Evolutionary conservation across 2,888 invertebrate species (phyloP).

Genomic region (Aethes cnicana): DNA sequence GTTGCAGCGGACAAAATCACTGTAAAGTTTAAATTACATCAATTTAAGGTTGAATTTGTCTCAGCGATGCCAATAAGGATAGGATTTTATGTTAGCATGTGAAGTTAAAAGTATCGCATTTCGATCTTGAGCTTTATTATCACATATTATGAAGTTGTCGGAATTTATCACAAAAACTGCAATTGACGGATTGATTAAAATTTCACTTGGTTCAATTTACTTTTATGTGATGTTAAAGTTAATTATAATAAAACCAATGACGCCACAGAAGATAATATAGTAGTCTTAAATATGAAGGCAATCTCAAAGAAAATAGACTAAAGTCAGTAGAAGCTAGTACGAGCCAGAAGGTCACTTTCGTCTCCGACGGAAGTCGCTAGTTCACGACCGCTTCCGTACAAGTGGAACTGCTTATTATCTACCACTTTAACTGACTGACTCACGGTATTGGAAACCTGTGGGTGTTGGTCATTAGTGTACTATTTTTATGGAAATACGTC

Average conservation of each 20-base stretch:
- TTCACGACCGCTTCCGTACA: conserved; percentile 25
- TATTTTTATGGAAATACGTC: too few species aligned
- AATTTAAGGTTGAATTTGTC: conserved; percentile 43
- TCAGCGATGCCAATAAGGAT: conserved; percentile 31
- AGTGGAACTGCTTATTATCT: conserved; percentile 26
- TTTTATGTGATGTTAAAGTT: too few species aligned
- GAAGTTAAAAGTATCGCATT: conserved; percentile 11
- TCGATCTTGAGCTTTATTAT: conserved; percentile 45
- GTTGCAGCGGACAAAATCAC: conserved; percentile 39
- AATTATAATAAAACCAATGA: too few species aligned
- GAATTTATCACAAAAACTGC: conserved; percentile 39
- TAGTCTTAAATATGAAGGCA: too few species aligned
- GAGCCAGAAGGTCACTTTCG: conserved; percentile 23
- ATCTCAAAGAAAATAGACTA: conserved; percentile 5
- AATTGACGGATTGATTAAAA: conserved; percentile 44
- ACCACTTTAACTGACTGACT: conserved; percentile 15
- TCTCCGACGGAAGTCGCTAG: conserved; percentile 25
- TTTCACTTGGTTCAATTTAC: conserved; percentile 33
- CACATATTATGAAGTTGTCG: conserved; percentile 58
- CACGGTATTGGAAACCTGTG: not conserved
- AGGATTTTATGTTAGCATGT: conserved; percentile 32
- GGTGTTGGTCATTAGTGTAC: not conserved
- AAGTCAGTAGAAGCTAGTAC: too few species aligned
- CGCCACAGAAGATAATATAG: too few species aligned
- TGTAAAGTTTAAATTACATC: conserved; percentile 37